A percentile compares a stretch with the other conserved stretches of the same genome.
Conservation (phyloP, 2,888 invertebrate genomes). For the Autographa gamma region DNA sequence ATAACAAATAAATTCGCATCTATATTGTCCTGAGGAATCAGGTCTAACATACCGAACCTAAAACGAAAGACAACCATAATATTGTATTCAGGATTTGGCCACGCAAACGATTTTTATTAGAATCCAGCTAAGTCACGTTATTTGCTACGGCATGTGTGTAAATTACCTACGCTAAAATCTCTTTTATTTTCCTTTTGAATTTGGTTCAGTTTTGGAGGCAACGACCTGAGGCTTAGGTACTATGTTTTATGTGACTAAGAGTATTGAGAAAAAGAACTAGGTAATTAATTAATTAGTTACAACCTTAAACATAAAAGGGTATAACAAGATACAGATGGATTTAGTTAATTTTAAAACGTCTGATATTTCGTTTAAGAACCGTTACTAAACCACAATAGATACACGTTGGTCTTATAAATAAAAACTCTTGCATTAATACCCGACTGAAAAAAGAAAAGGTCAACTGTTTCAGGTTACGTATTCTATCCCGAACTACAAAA, state of each 20-base stretch:
- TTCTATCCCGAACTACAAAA: neutral
- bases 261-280: too few species aligned
- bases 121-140: neutral
- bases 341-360: too few species aligned
- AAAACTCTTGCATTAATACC: too few species aligned
- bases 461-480: neutral
- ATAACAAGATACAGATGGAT: too few species aligned
- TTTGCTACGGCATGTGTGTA: constrained; percentile 23
- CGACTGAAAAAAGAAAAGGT: neutral
- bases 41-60: neutral
- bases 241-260: too few species aligned
- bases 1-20: constrained; percentile 36
- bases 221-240: too few species aligned
- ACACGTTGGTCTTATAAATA: too few species aligned
- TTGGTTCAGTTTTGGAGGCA: neutral
- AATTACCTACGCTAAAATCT: constrained; percentile 16
- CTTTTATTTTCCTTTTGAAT: constrained; percentile 11
- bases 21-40: constrained; percentile 37
- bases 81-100: constrained; percentile 16
- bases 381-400: too few species aligned
- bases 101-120: constrained; percentile 29
- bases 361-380: too few species aligned
- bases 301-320: too few species aligned
- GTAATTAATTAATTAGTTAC: too few species aligned
- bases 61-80: constrained; percentile 25